These are phyloP conservation scores for Neuroterus valhalla DNA, from an alignment of 1,140 invertebrate genomes.

Conservation along the genomic window DNA sequence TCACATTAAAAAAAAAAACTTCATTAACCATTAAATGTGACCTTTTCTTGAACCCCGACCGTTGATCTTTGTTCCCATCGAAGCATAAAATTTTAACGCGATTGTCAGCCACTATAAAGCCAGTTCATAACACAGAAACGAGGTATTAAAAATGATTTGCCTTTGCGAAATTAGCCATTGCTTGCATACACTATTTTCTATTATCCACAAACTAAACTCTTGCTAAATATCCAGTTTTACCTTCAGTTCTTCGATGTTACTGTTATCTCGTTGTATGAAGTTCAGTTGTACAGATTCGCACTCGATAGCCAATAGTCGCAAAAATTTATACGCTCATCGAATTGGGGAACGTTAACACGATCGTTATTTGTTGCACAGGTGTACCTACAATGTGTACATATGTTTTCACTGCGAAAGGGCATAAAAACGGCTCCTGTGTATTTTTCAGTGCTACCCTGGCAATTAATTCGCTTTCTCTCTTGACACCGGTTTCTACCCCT, in stretches of 20 bases:
- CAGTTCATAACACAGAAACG: too few species aligned
- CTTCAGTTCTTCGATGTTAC: background rate
- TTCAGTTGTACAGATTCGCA: slow-evolving; percentile 2
- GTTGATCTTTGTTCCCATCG: too few species aligned
- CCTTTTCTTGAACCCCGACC: too few species aligned
- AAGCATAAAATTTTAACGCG: too few species aligned
- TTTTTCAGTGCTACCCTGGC: slow-evolving; percentile 24
- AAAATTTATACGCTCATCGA: slow-evolving; percentile 26
- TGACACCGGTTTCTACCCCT: slow-evolving; percentile 26
- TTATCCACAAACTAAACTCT: too few species aligned
- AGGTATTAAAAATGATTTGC: too few species aligned
- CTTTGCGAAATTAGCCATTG: too few species aligned
- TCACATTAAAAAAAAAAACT: too few species aligned
- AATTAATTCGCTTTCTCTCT: slow-evolving; percentile 4
- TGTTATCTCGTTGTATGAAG: slow-evolving; percentile 2
- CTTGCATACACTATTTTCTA: too few species aligned
- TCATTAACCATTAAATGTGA: too few species aligned
- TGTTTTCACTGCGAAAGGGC: background rate
- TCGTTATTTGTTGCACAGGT: slow-evolving; percentile 24
- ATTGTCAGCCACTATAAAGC: too few species aligned
- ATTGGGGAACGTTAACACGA: slow-evolving; percentile 23
- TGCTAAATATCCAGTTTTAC: background rate
- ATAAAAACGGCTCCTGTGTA: slow-evolving; percentile 27
- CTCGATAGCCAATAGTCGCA: slow-evolving; percentile 10
- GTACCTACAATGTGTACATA: slow-evolving; percentile 22